Evolutionary conservation across 2,888 invertebrate genomes (phyloP).

Genomic region (Alentia gelatinosa): DNA sequence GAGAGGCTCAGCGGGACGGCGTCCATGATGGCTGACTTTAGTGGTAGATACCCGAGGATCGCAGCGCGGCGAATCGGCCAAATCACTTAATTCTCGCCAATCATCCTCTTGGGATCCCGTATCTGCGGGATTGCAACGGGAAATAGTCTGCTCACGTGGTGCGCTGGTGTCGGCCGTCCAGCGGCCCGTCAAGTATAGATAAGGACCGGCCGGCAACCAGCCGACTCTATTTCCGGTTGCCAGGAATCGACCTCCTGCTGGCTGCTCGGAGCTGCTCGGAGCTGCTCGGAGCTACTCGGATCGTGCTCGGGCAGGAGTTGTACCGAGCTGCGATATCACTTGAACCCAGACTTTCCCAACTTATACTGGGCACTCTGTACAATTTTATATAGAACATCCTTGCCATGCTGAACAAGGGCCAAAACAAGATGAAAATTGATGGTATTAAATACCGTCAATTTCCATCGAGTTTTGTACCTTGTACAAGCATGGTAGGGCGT

Average conservation of each 20-base stretch:
- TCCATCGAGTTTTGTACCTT: too few relatives aligned
- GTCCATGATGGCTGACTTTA: not conserved
- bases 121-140: slow-evolving; percentile 33
- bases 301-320: too few relatives aligned
- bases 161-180: not conserved
- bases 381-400: too few relatives aligned
- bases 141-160: slow-evolving; percentile 31
- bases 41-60: slow-evolving; percentile 2
- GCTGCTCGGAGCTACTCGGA: too few relatives aligned
- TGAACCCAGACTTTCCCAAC: too few relatives aligned
- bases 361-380: too few relatives aligned
- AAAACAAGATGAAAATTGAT: too few relatives aligned
- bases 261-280: not conserved
- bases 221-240: slow-evolving; percentile 23
- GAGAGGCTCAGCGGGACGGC: not conserved
- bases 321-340: too few relatives aligned
- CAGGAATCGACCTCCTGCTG: not conserved
- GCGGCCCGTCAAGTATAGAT: slow-evolving; percentile 38
- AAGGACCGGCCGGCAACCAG: slow-evolving; percentile 14
- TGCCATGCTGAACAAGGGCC: too few relatives aligned
- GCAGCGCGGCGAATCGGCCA: not conserved
- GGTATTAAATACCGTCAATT: too few relatives aligned
- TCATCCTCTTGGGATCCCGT: slow-evolving; percentile 47
- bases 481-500: too few relatives aligned
- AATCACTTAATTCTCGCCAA: slow-evolving; percentile 53